Conservation (phyloP, 2,113 vertebrate genomes). For the Sakesphorus luctuosus region DNA sequence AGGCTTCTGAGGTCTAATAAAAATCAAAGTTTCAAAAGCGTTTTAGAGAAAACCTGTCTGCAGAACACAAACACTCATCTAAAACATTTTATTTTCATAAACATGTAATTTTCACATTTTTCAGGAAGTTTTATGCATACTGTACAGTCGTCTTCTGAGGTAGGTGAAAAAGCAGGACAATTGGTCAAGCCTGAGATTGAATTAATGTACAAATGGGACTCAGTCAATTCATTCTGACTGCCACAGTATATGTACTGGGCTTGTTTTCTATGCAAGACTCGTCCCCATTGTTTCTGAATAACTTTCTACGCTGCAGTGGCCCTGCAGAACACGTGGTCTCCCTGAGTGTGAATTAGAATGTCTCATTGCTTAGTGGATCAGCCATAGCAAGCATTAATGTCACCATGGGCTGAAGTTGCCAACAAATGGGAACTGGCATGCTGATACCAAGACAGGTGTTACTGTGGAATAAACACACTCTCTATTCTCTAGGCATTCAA, state of each 20-base stretch:
- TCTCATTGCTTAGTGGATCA: not conserved
- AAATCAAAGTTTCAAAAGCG: not conserved
- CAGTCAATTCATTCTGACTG: not conserved
- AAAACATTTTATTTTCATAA: not conserved
- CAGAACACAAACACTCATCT: not conserved
- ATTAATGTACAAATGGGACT: not conserved
- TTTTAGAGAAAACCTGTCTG: not conserved
- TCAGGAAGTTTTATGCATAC: not conserved
- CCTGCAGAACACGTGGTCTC: not conserved
- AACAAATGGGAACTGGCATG: not conserved
- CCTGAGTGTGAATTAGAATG: not conserved
- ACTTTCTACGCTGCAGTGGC: not conserved
- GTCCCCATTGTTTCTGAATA: not conserved
- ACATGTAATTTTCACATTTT: not conserved
- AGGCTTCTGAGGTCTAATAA: not conserved
- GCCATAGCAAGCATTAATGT: fast-evolving
- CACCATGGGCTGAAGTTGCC: not conserved
- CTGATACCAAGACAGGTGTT: not conserved
- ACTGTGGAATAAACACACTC: not conserved
- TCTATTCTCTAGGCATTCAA: not conserved
- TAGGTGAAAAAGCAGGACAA: not conserved
- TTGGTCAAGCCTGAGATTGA: not conserved
- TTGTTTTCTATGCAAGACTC: not conserved
- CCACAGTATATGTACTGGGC: not conserved
- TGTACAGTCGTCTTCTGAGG: not conserved